These are phyloP conservation scores for Esox niger DNA, from an alignment of 2,113 vertebrate species.

Conservation along the genomic window DNA sequence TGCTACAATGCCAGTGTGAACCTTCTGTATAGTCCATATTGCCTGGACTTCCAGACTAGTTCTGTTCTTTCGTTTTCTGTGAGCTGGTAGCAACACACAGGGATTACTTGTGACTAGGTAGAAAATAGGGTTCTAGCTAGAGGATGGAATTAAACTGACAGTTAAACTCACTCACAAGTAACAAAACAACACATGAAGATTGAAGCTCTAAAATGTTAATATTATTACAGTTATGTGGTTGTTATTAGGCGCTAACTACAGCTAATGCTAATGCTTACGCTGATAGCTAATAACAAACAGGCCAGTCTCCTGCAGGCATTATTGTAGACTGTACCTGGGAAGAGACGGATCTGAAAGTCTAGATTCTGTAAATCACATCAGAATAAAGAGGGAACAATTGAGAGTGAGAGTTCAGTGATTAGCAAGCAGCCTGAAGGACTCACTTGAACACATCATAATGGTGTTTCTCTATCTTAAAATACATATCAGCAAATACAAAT, in stretches of 20 bases:
- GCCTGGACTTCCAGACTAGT: too few species aligned
- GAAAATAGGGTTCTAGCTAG: too few species aligned
- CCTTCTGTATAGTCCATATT: too few species aligned
- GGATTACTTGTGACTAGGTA: too few species aligned
- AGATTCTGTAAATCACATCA: conserved; percentile 73
- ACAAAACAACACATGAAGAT: neutral
- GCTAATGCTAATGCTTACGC: conserved; percentile 40
- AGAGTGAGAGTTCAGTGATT: conserved; percentile 38
- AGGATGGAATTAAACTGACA: too few species aligned
- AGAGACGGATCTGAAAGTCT: conserved; percentile 75
- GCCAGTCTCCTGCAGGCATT: conserved; percentile 27
- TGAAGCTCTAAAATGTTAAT: neutral
- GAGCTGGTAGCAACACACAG: too few species aligned
- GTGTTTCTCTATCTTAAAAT: too few species aligned
- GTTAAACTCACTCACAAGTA: conserved; percentile 21
- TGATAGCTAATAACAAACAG: conserved; percentile 22
- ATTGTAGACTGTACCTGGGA: conserved; percentile 71
- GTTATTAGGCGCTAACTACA: conserved; percentile 19
- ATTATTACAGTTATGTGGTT: conserved; percentile 31
- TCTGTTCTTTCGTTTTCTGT: too few species aligned
- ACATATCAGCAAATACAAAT: too few species aligned
- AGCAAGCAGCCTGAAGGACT: too few species aligned
- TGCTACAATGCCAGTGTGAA: too few species aligned
- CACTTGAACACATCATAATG: too few species aligned
- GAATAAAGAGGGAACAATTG: conserved; percentile 29